Conservation (phyloP, 2,888 invertebrate genomes). For the Synanthedon vespiformis region DNA sequence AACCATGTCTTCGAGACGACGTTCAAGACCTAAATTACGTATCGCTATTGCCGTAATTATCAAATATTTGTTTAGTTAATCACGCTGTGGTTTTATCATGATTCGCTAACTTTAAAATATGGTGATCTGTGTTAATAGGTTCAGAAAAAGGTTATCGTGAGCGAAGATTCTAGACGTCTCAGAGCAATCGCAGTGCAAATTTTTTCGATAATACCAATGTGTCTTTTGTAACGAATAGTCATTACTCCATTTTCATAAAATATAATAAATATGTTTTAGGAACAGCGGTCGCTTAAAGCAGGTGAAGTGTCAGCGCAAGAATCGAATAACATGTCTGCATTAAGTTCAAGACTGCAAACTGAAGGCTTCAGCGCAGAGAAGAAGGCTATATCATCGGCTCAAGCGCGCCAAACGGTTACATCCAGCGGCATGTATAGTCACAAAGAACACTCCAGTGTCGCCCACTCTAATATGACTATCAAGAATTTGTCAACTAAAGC, state of each 20-base stretch:
- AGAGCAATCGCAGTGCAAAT: slow-evolving; percentile 4
- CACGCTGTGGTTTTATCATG: slow-evolving; percentile 24
- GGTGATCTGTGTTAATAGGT: slow-evolving; percentile 39
- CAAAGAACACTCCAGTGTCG: slow-evolving; percentile 75
- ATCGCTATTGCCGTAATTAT: slow-evolving; percentile 57
- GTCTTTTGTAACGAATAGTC: too few species aligned
- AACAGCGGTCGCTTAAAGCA: slow-evolving; percentile 84
- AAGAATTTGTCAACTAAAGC: slow-evolving; percentile 79
- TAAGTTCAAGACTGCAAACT: slow-evolving; percentile 86
- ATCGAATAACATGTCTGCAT: slow-evolving; percentile 85
- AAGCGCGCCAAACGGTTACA: slow-evolving; percentile 84
- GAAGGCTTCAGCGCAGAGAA: slow-evolving; percentile 90
- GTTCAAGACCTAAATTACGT: slow-evolving; percentile 59
- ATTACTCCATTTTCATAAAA: background rate
- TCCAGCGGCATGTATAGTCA: slow-evolving; percentile 83
- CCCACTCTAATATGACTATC: slow-evolving; percentile 85
- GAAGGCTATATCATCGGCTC: slow-evolving; percentile 77
- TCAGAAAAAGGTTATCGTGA: slow-evolving; percentile 10
- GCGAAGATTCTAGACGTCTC: background rate
- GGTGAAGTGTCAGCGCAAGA: slow-evolving; percentile 89
- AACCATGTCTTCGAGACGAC: slow-evolving; percentile 55
- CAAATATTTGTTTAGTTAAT: slow-evolving; percentile 48
- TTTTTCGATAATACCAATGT: slow-evolving; percentile 1
- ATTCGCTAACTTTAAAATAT: slow-evolving; percentile 15
- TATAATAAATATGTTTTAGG: slow-evolving; percentile 68